These are phyloP conservation scores for Synanthedon vespiformis DNA, from an alignment of 2,888 invertebrate genomes.

Conservation along the genomic window DNA sequence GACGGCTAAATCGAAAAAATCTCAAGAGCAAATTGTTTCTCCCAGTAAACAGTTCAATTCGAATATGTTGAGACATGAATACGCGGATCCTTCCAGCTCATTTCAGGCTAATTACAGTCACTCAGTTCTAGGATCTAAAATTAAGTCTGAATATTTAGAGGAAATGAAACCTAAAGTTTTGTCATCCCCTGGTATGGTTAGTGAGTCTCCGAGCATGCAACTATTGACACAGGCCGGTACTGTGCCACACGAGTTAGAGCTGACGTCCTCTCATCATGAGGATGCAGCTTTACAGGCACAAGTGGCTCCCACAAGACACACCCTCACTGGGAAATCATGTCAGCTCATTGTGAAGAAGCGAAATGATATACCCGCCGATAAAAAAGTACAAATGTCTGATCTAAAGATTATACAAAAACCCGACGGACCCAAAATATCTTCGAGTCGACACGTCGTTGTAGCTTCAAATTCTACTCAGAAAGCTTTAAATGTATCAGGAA, in stretches of 20 bases:
- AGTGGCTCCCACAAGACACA: slow-evolving; percentile 34
- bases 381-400: slow-evolving; percentile 51
- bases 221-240: slow-evolving; percentile 48
- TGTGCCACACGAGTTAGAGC: slow-evolving; percentile 42
- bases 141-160: slow-evolving; percentile 44
- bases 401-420: slow-evolving; percentile 54
- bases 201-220: slow-evolving; percentile 53
- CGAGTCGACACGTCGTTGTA: slow-evolving; percentile 53
- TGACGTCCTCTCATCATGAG: slow-evolving; percentile 36
- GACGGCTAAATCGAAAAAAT: slow-evolving; percentile 18
- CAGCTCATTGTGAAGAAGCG: slow-evolving; percentile 57
- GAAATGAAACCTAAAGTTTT: slow-evolving; percentile 42
- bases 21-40: slow-evolving; percentile 33
- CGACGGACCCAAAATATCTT: slow-evolving; percentile 51
- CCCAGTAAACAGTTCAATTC: slow-evolving; percentile 41
- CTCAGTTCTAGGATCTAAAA: slow-evolving; percentile 43
- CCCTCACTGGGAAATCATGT: slow-evolving; percentile 39
- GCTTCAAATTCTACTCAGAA: slow-evolving; percentile 46
- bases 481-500: slow-evolving; percentile 38
- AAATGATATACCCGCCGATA: slow-evolving; percentile 33
- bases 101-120: slow-evolving; percentile 65
- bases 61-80: slow-evolving; percentile 37
- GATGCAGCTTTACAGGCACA: slow-evolving; percentile 40
- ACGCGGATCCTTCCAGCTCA: slow-evolving; percentile 47
- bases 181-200: slow-evolving; percentile 38